These are phyloP conservation scores for Mimachlamys varia DNA, from an alignment of 2,888 invertebrate species.

Conservation along the genomic window DNA sequence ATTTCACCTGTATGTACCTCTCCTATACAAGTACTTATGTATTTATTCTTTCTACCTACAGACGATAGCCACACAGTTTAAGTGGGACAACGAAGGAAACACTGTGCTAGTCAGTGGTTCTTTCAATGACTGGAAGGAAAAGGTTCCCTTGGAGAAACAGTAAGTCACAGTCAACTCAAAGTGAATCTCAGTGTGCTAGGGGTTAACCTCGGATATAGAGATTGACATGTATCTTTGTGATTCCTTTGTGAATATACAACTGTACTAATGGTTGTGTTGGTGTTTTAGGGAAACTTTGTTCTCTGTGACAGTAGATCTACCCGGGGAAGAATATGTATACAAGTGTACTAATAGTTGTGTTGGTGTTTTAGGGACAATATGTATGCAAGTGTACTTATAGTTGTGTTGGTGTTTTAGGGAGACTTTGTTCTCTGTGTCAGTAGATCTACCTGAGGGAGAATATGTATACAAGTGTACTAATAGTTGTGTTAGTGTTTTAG, in stretches of 20 bases:
- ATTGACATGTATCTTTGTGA: too few relatives aligned
- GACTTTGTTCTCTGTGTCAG: slow-evolving; percentile 58
- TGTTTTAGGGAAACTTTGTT: slow-evolving; percentile 70
- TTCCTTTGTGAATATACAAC: neutral
- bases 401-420: slow-evolving; percentile 61
- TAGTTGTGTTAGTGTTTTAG: too few relatives aligned
- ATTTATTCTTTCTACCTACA: neutral
- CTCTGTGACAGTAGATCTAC: slow-evolving; percentile 8
- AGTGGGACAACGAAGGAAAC: slow-evolving; percentile 72
- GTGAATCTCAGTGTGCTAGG: too few relatives aligned
- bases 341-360: too few relatives aligned
- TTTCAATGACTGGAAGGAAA: slow-evolving; percentile 73
- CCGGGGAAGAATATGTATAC: too few relatives aligned
- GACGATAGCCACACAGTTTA: slow-evolving; percentile 63
- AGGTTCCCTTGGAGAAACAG: slow-evolving; percentile 67
- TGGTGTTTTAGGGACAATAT: neutral
- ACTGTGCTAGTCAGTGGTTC: slow-evolving; percentile 68
- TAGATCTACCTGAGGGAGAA: too few relatives aligned
- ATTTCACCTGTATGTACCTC: neutral
- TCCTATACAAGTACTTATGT: neutral
- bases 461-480: too few relatives aligned
- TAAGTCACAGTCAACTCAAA: slow-evolving; percentile 51
- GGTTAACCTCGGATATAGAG: too few relatives aligned
- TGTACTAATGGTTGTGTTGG: neutral
- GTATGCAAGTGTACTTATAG: neutral